Evolutionary conservation across 2,888 invertebrate genomes (phyloP).

Genomic region (Drepanosiphum platanoidis): DNA sequence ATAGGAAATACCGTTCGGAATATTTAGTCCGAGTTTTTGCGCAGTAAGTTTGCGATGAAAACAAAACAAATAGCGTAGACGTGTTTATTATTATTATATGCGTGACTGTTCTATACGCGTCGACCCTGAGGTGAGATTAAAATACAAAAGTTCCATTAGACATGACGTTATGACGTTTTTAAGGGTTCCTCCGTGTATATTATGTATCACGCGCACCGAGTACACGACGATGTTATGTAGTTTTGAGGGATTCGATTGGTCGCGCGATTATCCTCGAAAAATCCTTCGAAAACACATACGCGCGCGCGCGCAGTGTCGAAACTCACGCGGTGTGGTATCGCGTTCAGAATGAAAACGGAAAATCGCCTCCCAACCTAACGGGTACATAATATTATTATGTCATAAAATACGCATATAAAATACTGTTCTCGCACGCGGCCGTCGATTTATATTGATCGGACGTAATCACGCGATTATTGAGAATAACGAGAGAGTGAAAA

Average conservation of each 20-base stretch:
- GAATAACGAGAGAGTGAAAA: no score
- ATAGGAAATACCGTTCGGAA: no score
- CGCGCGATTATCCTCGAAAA: background rate
- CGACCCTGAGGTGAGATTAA: slow-evolving; percentile 11
- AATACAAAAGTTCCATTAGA: slow-evolving; percentile 21
- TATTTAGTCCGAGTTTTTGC: background rate
- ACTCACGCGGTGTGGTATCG: background rate
- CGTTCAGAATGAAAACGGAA: background rate
- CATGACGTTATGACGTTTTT: background rate
- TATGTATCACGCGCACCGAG: background rate
- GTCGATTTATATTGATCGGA: background rate
- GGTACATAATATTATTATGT: no score
- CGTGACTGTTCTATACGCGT: background rate
- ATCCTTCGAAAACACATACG: no score
- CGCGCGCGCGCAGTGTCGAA: no score
- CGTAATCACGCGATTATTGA: background rate
- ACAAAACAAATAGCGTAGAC: background rate
- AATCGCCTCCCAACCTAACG: background rate
- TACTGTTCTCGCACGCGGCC: background rate
- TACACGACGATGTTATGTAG: background rate
- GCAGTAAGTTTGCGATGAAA: background rate
- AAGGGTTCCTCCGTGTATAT: background rate
- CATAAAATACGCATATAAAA: background rate
- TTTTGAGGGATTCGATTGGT: background rate
- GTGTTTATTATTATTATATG: background rate